A percentile compares a stretch with the other conserved stretches of the same genome.
These are phyloP conservation scores for Callochromis pleurospilus DNA, from an alignment of 2,113 vertebrate species.

Conservation along the genomic window DNA sequence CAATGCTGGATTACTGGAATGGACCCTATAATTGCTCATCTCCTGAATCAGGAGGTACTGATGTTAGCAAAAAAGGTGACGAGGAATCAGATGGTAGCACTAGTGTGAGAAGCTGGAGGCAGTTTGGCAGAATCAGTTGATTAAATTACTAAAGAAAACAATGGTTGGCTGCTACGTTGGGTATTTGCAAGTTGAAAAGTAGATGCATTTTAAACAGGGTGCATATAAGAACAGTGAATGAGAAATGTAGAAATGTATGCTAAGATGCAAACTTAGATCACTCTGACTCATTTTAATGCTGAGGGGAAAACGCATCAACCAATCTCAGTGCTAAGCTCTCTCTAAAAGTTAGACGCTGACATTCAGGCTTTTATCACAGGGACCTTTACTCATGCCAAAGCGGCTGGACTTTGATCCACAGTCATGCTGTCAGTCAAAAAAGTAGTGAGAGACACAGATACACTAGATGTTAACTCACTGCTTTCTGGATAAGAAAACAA, in stretches of 20 bases:
- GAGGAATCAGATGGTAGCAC: neutral
- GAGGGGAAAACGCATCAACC: neutral
- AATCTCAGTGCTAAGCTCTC: neutral
- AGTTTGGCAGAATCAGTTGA: constrained; percentile 9
- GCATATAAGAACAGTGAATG: neutral
- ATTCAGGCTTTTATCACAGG: neutral
- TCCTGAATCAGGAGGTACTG: neutral
- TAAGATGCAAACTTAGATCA: neutral
- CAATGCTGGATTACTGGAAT: neutral
- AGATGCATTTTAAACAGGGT: neutral
- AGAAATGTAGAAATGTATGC: neutral
- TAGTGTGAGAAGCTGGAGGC: neutral
- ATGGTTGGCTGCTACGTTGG: neutral
- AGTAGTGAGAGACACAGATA: neutral
- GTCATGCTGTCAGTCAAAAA: neutral
- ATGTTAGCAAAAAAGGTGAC: neutral
- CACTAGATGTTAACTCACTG: neutral
- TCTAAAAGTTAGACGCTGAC: neutral
- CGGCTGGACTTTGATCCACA: neutral
- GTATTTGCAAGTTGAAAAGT: neutral
- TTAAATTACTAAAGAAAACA: neutral
- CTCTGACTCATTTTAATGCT: neutral
- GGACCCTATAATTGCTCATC: neutral
- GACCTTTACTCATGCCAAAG: neutral
- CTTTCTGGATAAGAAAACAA: neutral